Percentiles rank a stretch among this genome's conserved stretches.
Conservation (phyloP, 2,888 invertebrate species). For the Polietes domitor region DNA sequence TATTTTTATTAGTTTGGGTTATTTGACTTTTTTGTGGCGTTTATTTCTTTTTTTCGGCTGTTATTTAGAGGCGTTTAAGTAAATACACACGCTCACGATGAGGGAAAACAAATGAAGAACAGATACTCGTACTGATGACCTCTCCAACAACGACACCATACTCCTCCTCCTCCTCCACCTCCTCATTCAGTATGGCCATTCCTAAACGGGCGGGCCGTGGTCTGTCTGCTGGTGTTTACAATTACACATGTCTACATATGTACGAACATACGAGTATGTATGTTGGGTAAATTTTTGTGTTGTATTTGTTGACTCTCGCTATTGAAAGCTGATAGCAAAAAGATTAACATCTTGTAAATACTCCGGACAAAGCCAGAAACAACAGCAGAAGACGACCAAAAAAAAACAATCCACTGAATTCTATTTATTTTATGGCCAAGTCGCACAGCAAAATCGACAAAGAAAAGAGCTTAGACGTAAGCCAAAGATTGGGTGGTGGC, state of each 20-base stretch:
- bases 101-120: not conserved
- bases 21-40: conserved; percentile 31
- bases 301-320: not conserved
- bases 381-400: not conserved
- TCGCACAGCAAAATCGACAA: not conserved
- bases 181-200: too few species aligned
- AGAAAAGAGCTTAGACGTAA: not conserved
- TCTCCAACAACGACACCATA: not conserved
- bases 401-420: conserved; percentile 25
- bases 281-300: too few species aligned
- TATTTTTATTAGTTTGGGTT: conserved; percentile 51
- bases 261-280: too few species aligned
- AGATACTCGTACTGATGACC: conserved; percentile 40
- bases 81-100: conserved; percentile 23
- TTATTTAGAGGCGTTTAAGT: conserved; percentile 52
- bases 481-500: not conserved
- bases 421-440: conserved; percentile 39
- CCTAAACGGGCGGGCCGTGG: too few species aligned
- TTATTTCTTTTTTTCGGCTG: conserved; percentile 24
- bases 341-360: conserved; percentile 50
- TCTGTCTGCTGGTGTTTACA: not conserved
- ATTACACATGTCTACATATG: conserved; percentile 30
- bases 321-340: conserved; percentile 39
- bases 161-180: not conserved
- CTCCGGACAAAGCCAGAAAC: not conserved